Base-by-base conservation (phyloP, 2,113 vertebrate species). In the western clawed frog (Xenopus tropicalis) region DNA sequence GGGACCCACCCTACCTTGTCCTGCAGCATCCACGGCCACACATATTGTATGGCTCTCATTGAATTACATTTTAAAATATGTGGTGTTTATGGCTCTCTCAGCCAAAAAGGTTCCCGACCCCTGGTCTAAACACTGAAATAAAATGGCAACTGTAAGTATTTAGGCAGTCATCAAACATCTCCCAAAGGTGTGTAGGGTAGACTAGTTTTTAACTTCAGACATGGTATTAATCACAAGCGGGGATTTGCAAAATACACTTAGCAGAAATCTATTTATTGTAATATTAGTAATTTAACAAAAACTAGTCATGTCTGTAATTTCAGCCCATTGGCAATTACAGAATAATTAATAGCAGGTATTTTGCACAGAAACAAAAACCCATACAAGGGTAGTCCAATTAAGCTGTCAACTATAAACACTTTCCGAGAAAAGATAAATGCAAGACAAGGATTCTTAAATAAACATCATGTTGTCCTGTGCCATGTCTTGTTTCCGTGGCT, bases 401-500 rank as follows among this genome's bases (percentile, higher is more conserved):
- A 56, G 52, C 44, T 62, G 65, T 54, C 66, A 75, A 21, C 16
- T 14, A 75, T 43, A 12, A 51, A 16, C 29, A 24, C 44, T 37
- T 69, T 65, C 9, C 8, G 22, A 48, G 29, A 52, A 75, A 24
- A 17, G 65, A 69, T 68, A 69, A 63, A 37, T 37, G 2, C 29
- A 37, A 63, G 57, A 52, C 66, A 54, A 42, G 29, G 51, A 62
- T 52, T 72, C 63, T 68, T 69, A 75, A 62, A 48, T 62, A 69
- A 75, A 75, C 72, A 43, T 75, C 44, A 48, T 51, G 62, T 75
- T 75, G 65, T 52, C 66, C 72, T 61, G 61, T 68, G 68, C 61
- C 65, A 24, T 75, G 37, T 69, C 65, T 69, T 61, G 14, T 52
- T 62, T 75, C 44, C 52, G 44, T 52, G 66, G 72, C 62, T 62